These are phyloP conservation scores for Sarcophaga carnaria DNA, from an alignment of 2,888 invertebrate genomes.

Conservation along the genomic window DNA sequence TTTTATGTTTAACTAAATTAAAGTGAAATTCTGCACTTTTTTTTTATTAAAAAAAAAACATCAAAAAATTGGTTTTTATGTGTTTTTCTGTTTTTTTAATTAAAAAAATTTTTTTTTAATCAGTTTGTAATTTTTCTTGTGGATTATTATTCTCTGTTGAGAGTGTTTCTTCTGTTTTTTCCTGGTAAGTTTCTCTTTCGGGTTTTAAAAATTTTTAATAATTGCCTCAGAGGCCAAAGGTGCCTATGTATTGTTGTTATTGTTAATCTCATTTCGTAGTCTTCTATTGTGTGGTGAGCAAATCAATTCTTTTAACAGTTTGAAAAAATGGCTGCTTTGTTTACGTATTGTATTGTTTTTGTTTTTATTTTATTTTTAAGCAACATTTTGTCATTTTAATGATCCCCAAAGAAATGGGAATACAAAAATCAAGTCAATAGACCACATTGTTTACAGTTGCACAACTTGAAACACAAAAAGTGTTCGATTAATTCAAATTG, in stretches of 20 bases:
- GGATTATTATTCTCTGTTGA: conserved; percentile 31
- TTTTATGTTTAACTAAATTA: conserved; percentile 17
- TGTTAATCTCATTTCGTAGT: conserved; percentile 21
- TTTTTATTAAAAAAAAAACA: not conserved
- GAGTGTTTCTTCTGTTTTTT: conserved; percentile 21
- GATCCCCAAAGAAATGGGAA: not conserved
- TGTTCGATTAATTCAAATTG: too few relatives aligned
- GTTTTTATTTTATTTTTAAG: not conserved
- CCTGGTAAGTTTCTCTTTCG: conserved; percentile 44
- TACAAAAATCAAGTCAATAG: not conserved
- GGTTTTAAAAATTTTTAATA: not conserved
- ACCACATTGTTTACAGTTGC: too few relatives aligned
- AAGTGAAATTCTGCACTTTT: conserved; percentile 32
- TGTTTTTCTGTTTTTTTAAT: conserved; percentile 7
- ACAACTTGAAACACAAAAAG: too few relatives aligned
- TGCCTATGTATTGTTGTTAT: not conserved
- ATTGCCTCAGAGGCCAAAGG: not conserved
- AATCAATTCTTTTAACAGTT: not conserved
- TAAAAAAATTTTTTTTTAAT: not conserved
- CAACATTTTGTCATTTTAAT: not conserved
- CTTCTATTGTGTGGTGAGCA: not conserved
- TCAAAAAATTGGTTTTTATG: conserved; percentile 13
- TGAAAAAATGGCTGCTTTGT: conserved; percentile 16
- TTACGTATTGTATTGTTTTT: conserved; percentile 6
- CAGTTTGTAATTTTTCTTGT: conserved; percentile 2